Conservation (phyloP, 1,140 invertebrate species). For the Caenorhabditis remanei region DNA sequence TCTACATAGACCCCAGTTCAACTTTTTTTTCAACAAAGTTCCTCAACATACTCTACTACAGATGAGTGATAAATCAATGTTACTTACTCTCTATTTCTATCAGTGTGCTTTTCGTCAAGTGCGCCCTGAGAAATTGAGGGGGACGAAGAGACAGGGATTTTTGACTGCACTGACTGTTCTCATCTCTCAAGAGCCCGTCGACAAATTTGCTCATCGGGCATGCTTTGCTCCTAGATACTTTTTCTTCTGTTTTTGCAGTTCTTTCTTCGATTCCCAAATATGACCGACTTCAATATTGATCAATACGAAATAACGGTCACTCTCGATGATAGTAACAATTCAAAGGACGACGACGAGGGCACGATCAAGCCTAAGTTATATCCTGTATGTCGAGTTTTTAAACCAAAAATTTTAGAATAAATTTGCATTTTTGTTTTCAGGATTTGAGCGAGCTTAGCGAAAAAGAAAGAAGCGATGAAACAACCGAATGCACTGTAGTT, state of each 20-base stretch:
- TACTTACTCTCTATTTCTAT: neutral
- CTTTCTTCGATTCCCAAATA: neutral
- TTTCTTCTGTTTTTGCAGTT: slow-evolving; percentile 19
- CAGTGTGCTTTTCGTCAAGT: slow-evolving; percentile 13
- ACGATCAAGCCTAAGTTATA: slow-evolving; percentile 53
- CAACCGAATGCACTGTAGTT: neutral
- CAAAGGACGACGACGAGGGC: neutral
- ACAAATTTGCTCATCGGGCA: slow-evolving; percentile 28
- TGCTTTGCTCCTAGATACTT: slow-evolving; percentile 15
- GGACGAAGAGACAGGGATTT: neutral
- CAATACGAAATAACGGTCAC: slow-evolving; percentile 52
- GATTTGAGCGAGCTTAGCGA: neutral
- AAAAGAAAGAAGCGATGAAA: neutral
- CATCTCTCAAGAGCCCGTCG: slow-evolving; percentile 41
- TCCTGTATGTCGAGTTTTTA: neutral
- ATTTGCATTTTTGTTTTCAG: neutral
- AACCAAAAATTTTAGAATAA: too few species aligned
- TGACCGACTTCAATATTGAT: slow-evolving; percentile 55
- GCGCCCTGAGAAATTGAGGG: neutral
- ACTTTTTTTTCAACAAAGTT: neutral
- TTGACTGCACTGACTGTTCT: neutral
- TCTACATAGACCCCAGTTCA: too few species aligned
- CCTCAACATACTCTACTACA: neutral
- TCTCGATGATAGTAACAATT: neutral
- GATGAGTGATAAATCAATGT: neutral